Evolutionary conservation across 2,797 vertebrate species (phyloP), one percentile per base, ranked within the genome.

Genomic region (Xiphophorus birchmanni): DNA sequence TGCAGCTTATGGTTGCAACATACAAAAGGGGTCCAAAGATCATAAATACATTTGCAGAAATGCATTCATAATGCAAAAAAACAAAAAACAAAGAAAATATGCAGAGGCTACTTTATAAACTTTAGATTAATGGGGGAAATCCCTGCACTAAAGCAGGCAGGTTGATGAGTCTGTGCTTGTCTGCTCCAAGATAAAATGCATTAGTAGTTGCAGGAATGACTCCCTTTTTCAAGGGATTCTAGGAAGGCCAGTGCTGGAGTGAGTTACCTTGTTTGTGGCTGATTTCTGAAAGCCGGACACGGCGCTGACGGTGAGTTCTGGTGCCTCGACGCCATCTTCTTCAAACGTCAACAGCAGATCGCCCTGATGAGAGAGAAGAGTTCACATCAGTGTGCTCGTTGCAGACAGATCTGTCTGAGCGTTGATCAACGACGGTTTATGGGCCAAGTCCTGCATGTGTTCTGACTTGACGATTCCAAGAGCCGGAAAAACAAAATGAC

Each of bases 191-290:
- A 18, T 67, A 18, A 48, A 79, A 81, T 54, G 72, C 72, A 74
- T 29, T 45, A 56, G n/a, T 76, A 54, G 35, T 32, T 5, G 9
- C 7, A 44, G 35, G n/a, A 78, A 44, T 3, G 50, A 17, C 37
- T 79, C 35, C 40, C 23, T 79, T 18, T 26, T 54, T 50, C 2
- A 21, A 76, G 18, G 52, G 32, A 79, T 77, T 78, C 56, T 73
- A 7, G 52, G 13, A 7, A 56, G 17, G 47, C 50, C 18, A 67
- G 75, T 52, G 81, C 71, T 80, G 63, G 86, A 76, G 29, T 73
- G 29, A 44, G 13, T 37, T 94, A 99, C 98, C 97, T 99, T 98
- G 82, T 95, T 95, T 72, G 90, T 89, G 5, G 91, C 90, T 13
- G 96, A 96, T 87, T 94, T 96, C 76, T 94, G 92, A 84, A 96